Evolutionary conservation across 2,113 vertebrate genomes (phyloP).

Genomic region (Rhynchomys soricoides): DNA sequence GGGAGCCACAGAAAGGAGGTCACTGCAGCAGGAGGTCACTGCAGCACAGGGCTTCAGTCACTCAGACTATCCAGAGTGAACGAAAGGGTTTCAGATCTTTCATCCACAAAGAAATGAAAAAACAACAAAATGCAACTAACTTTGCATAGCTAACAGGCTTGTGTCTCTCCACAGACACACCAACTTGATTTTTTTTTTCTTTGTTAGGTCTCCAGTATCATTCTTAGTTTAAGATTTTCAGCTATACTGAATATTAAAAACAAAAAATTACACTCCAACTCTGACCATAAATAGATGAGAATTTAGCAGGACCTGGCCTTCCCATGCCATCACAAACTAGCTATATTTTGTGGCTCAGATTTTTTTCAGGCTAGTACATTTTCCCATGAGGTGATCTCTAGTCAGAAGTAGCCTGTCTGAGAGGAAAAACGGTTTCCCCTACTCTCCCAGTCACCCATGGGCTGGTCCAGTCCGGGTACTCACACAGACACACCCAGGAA

Average conservation of each 20-base stretch:
- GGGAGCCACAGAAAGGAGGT: neutral
- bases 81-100: neutral
- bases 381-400: constrained; percentile 34
- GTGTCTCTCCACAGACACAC: constrained; percentile 21
- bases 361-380: neutral
- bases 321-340: neutral
- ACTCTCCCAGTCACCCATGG: neutral
- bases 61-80: neutral
- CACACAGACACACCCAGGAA: constrained; percentile 58
- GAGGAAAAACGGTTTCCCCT: neutral
- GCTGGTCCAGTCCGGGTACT: constrained; percentile 23
- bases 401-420: constrained; percentile 24
- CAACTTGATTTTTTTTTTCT: constrained; percentile 34
- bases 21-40: neutral
- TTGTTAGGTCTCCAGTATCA: constrained; percentile 43
- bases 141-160: neutral
- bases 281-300: neutral
- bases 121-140: neutral
- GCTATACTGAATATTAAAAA: neutral
- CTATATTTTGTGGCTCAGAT: neutral
- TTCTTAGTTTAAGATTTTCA: constrained; percentile 24
- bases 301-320: neutral
- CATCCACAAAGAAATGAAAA: neutral
- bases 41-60: neutral
- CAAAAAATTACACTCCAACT: neutral